A percentile compares a stretch with the other conserved stretches of the same genome.
phyloP scores from a whole-genome alignment of 2,888 invertebrate species.

The Lottia gigantea region DNA sequence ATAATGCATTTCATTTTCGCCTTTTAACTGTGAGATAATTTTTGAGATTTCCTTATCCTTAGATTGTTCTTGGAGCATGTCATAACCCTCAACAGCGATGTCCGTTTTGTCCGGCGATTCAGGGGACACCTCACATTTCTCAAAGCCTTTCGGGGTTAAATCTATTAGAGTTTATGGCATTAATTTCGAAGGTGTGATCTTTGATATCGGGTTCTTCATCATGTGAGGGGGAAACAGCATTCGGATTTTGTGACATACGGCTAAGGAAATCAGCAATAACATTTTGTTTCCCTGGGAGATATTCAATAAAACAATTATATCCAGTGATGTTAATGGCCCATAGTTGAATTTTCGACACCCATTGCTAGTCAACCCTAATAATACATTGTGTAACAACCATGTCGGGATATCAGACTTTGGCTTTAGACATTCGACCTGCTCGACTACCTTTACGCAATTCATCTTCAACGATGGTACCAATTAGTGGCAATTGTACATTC shows the following conservation, averaged over 20 bases:
- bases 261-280: constrained; percentile 21
- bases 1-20: too few relatives aligned
- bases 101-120: neutral
- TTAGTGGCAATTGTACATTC: too few relatives aligned
- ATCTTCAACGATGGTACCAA: too few relatives aligned
- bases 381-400: too few relatives aligned
- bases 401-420: too few relatives aligned
- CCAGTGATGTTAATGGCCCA: constrained; percentile 30
- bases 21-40: neutral
- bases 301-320: constrained; percentile 30
- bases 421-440: too few relatives aligned
- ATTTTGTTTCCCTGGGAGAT: constrained; percentile 23
- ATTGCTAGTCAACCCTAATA: too few relatives aligned
- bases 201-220: neutral
- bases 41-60: neutral
- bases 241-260: neutral
- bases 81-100: neutral
- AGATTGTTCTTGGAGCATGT: constrained; percentile 1
- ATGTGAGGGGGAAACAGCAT: too few relatives aligned
- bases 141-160: neutral
- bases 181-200: neutral
- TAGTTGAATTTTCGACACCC: constrained; percentile 25
- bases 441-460: too few relatives aligned
- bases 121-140: neutral
- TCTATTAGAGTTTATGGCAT: neutral